Conservation (phyloP, 2,113 vertebrate genomes). For the Numida meleagris region DNA sequence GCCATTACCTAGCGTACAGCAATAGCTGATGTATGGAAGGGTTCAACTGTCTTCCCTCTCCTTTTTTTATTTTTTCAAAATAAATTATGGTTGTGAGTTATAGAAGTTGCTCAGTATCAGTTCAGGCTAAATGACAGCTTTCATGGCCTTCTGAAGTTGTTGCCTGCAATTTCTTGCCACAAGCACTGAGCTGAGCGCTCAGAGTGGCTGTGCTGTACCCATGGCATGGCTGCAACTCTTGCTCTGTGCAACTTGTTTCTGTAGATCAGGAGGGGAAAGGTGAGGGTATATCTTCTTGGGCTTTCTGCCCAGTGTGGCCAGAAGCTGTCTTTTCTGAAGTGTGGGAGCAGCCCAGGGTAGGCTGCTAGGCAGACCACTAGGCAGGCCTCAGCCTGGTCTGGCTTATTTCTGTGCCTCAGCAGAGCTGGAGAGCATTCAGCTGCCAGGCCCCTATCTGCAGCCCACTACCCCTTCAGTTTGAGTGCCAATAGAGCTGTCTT, state of each 20-base stretch:
- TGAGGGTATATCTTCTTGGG: background rate
- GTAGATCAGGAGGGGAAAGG: background rate
- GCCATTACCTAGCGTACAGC: background rate
- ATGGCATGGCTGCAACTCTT: no score
- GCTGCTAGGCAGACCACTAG: accelerated
- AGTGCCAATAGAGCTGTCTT: background rate
- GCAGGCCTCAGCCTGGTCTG: background rate
- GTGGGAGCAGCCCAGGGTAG: accelerated
- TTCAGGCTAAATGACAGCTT: background rate
- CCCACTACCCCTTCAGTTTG: background rate
- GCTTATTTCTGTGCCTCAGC: background rate
- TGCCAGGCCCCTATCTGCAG: accelerated
- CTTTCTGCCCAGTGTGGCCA: background rate
- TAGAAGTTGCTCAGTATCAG: background rate
- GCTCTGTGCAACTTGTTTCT: no score
- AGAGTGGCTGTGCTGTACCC: no score
- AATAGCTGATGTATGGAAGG: background rate
- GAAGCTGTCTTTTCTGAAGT: background rate
- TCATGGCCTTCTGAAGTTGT: background rate
- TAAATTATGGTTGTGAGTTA: background rate
- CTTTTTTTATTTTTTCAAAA: background rate
- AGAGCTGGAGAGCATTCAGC: accelerated
- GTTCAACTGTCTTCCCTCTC: background rate
- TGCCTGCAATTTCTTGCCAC: no score
- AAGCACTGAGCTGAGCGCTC: no score